Base-by-base conservation (phyloP, 2,888 invertebrate species). In the Tolmerus cingulatus region DNA sequence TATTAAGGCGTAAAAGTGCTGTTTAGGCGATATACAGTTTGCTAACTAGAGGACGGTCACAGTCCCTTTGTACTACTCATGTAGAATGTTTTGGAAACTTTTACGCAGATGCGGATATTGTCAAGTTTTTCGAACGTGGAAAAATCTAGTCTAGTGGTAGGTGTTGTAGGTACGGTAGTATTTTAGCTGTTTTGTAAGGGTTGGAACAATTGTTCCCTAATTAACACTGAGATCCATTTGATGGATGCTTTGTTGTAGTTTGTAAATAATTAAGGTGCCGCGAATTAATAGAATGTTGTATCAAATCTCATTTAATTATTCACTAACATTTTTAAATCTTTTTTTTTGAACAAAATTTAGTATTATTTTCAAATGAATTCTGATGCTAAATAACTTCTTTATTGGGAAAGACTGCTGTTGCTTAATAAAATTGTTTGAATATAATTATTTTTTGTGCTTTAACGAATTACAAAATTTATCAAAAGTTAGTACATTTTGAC, bases 111-210 rank as follows among this genome's bases (percentile, higher is more conserved):
- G 78, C 78, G 12, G 37, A 76, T 9, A 12, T 27, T 37, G 76
- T 76, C 76, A 40, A 76, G 19, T 77, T 77, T 77, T 34, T 77
- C 77, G 43, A 78, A 76, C 16, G 76, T 76, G 76, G 23, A 78
- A 27, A 46, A 78, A 43, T 78, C 78, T 78, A 78, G 78, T 78
- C 78, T 78, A 78, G 43, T 78, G 46, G 78, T 78, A 78, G 43
- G 37, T 78, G 78, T 78, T 23, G 37, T 43, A 19, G 19, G 66
- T 66, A 66, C 27, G 27, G 66, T 66, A 66, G 66, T 66, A 66
- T 19, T 66, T 8, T 66, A 66, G 66, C 66, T 19, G 66, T 66
- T 66, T 66, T 66, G 66, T 66, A 66, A 66, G 66, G 23, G 2
- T 27, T 66, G 66, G 27, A 66, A 66, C 23, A 66, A 12, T 19